Evolutionary conservation across 2,888 invertebrate species (phyloP), one percentile per base, ranked within the genome.

Genomic region (Monoplex corrugatus): DNA sequence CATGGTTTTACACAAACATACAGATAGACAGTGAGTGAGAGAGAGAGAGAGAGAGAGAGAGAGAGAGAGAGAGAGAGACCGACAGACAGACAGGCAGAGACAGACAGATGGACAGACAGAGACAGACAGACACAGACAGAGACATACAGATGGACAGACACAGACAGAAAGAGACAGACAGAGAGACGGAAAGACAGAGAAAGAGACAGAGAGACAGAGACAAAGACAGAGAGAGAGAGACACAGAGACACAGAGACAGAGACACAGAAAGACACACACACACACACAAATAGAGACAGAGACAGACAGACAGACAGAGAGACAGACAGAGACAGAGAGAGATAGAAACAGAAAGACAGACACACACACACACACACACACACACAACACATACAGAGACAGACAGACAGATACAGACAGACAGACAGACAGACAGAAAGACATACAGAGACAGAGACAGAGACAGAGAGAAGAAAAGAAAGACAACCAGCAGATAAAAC

Each of bases 201-300:
- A 5, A 68, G 13, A 68, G 19, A 68, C 23, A 68, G 72, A 72
- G 72, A 72, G 38, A 72, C 35, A 72, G 72, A 72, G 35, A 72
- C 35, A 72, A 35, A 72, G 72, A 72, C 32, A 72, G 72, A 72
- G 72, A 72, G 72, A 32, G 32, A 72, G 72, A 72, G 72, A 72
- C 32, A 72, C 32, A 72, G 72, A 72, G 72, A 72, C 8, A 72
- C 32, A 72, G 72, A 72, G n/a, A n/a, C 8, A 50, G 10, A 50
- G 50, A 50, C 50, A 50, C 8, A 16, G 50, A 16, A 16, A 16
- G 50, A 13, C 8, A 50, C 16, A 13, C 50, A 13, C 16, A 50
- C 50, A 8, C 16, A 16, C 8, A 8, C 50, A 50, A 16, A 50
- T 16, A 50, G 50, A 13, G 50, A 50, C 16, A n/a, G 32, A 72